These are phyloP conservation scores for Hippocampus abdominalis DNA, from an alignment of 2,113 vertebrate species.

Conservation along the genomic window DNA sequence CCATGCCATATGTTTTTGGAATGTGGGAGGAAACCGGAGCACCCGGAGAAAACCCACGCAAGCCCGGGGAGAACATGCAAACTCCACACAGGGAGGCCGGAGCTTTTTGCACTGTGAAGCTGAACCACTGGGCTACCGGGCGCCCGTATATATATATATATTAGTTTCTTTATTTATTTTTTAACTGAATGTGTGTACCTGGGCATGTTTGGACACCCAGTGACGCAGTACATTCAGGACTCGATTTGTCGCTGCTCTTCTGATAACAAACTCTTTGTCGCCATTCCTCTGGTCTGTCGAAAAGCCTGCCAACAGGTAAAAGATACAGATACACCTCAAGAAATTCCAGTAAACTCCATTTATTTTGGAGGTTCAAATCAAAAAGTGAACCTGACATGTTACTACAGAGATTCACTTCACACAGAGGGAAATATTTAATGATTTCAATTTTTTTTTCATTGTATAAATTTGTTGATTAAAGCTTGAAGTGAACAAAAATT, in stretches of 20 bases:
- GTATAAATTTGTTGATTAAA: neutral
- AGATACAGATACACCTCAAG: neutral
- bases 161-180: neutral
- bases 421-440: too few species aligned
- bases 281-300: slow-evolving; percentile 91
- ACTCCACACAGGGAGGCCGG: too few species aligned
- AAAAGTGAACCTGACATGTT: neutral
- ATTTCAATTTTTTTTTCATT: too few species aligned
- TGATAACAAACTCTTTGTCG: slow-evolving; percentile 97
- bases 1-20: too few species aligned
- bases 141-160: too few species aligned
- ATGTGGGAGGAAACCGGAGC: too few species aligned
- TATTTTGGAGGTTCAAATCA: neutral
- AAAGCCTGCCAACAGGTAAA: slow-evolving; percentile 73
- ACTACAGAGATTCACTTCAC: too few species aligned
- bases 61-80: too few species aligned
- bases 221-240: slow-evolving; percentile 94
- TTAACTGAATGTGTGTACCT: slow-evolving; percentile 69
- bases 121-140: too few species aligned
- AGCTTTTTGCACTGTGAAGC: too few species aligned
- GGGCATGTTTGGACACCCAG: slow-evolving; percentile 97
- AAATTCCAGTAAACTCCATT: neutral
- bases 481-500: neutral
- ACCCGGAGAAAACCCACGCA: too few species aligned
- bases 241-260: slow-evolving; percentile 91